Percentiles rank a stretch among this genome's conserved stretches.
These are phyloP conservation scores for Carassius auratus DNA, from an alignment of 2,113 vertebrate species.

Conservation along the genomic window DNA sequence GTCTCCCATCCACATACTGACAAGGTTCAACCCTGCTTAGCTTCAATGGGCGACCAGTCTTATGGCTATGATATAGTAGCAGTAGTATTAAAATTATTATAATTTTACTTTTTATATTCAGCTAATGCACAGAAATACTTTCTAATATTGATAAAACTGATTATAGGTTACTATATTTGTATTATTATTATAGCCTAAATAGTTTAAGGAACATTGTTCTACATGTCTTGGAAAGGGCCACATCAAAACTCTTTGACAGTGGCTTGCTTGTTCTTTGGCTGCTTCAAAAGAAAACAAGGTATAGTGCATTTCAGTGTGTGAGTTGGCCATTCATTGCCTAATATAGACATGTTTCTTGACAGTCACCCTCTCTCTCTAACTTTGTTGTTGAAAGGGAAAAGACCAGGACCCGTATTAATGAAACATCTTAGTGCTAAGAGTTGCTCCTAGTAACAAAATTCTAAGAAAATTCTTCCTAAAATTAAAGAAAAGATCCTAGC, in stretches of 20 bases:
- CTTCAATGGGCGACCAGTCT: too few species aligned
- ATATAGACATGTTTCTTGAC: slow-evolving; percentile 67
- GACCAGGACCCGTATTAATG: background rate
- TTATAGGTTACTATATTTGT: background rate
- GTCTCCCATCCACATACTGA: too few species aligned
- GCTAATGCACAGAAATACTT: background rate
- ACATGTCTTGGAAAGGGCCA: slow-evolving; percentile 36
- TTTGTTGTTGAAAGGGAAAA: slow-evolving; percentile 45
- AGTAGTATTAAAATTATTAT: too few species aligned
- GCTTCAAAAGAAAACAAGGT: slow-evolving; percentile 51
- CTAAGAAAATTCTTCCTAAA: too few species aligned
- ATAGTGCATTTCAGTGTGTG: slow-evolving; percentile 39
- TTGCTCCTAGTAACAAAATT: too few species aligned
- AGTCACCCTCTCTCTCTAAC: slow-evolving; percentile 26
- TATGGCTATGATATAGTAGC: too few species aligned
- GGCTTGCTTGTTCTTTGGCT: slow-evolving; percentile 55
- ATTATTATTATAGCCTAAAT: background rate
- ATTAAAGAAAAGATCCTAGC: too few species aligned
- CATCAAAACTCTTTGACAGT: slow-evolving; percentile 35
- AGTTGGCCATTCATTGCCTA: slow-evolving; percentile 62
- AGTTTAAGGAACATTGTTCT: background rate
- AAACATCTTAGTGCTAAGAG: too few species aligned
- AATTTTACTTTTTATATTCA: background rate
- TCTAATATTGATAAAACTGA: background rate
- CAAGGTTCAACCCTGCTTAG: too few species aligned